Conservation (phyloP, 23 tunicate species). For the Styela clava region DNA sequence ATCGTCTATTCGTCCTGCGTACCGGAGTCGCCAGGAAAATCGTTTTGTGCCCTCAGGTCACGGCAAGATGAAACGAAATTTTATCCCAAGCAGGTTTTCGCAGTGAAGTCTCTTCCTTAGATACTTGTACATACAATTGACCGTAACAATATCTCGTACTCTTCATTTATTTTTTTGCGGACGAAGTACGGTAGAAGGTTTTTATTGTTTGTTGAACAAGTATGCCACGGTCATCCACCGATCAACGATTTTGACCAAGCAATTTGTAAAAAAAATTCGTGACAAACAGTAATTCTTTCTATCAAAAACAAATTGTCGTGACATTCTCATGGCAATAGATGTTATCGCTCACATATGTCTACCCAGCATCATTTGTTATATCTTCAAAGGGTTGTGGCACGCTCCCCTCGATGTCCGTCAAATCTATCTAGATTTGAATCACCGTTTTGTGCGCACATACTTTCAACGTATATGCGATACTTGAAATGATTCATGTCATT, state of each 20-base stretch:
- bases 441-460: not conserved
- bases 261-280: not conserved
- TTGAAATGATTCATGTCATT: not conserved
- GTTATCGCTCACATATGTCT: slow-evolving; percentile 8
- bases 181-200: too few species aligned
- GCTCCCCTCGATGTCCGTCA: slow-evolving; percentile 1
- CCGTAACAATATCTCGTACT: not conserved
- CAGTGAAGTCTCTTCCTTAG: not conserved
- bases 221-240: not conserved
- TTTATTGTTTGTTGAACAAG: too few species aligned
- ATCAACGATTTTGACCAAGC: not conserved
- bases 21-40: slow-evolving; percentile 13
- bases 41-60: slow-evolving; percentile 32
- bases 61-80: slow-evolving; percentile 35
- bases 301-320: slow-evolving; percentile 20
- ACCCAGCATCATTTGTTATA: slow-evolving; percentile 13
- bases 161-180: too few species aligned
- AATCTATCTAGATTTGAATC: not conserved
- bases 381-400: slow-evolving; percentile 12
- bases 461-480: not conserved
- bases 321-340: slow-evolving; percentile 8
- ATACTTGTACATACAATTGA: not conserved
- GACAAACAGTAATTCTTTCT: not conserved
- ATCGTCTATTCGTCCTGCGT: slow-evolving; percentile 13
- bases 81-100: slow-evolving; percentile 4